A percentile compares a stretch with the other conserved stretches of the same genome.
phyloP scores from a whole-genome alignment of 2,113 vertebrate genomes.

The Tupaia chinensis region DNA sequence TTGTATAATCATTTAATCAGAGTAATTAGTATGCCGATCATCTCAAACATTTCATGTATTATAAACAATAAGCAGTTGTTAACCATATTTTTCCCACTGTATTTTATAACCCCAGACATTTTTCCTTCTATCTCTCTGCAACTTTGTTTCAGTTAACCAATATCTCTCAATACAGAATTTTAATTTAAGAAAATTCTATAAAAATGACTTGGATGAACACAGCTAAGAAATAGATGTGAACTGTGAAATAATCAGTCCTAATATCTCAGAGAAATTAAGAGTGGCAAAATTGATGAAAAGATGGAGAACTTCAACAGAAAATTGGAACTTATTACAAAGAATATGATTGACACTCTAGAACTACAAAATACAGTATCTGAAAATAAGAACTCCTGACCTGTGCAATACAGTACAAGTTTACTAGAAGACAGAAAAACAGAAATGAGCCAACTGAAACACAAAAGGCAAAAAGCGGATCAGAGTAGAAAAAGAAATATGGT shows the following conservation, averaged over 20 bases:
- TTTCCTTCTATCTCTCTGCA: too few species aligned
- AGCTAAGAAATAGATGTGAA: constrained; percentile 10
- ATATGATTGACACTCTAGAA: background rate
- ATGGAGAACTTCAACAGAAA: background rate
- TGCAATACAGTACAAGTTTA: background rate
- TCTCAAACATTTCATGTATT: too few species aligned
- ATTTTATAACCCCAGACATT: too few species aligned
- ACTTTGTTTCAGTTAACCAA: too few species aligned
- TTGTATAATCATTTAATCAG: too few species aligned
- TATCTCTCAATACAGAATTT: too few species aligned
- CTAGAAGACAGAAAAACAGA: background rate
- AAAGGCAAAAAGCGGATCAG: background rate
- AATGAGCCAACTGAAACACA: background rate
- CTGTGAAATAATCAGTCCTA: background rate
- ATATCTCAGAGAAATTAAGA: background rate
- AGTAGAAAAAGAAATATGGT: background rate
- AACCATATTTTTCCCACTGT: too few species aligned
- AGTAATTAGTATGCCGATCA: too few species aligned
- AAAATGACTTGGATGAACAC: background rate
- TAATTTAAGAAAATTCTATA: background rate
- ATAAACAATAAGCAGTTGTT: too few species aligned
- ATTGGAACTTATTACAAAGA: constrained; percentile 20
- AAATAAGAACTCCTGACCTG: constrained; percentile 19
- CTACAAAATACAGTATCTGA: background rate
- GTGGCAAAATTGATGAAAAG: background rate